Base-by-base conservation (phyloP, 2,888 invertebrate genomes). In the Drosophila sordidula region DNA sequence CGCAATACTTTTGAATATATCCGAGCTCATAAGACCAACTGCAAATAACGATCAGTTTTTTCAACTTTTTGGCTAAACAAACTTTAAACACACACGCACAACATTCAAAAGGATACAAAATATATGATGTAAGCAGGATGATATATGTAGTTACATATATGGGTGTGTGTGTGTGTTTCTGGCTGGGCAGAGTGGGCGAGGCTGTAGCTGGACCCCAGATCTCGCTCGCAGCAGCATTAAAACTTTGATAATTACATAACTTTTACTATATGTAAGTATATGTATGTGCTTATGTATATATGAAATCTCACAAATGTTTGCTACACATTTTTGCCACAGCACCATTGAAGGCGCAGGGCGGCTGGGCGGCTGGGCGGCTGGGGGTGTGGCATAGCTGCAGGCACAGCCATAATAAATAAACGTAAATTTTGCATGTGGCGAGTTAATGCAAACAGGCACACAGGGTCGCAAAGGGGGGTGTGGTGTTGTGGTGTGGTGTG, bases 171-270 rank as follows among this genome's bases (percentile, higher is more conserved):
- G 32, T 51, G 41, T 46, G 52, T 52, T 16, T 3, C 38, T 38
- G 25, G 14, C 25, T 29, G 9, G 65, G 44, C n/a, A 14, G 12
- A 1, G 8, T 45, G 55, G 67, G 47, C 38, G 42, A 45, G 41
- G 50, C 51, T 26, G 14, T 2, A 41, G 16, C 55, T 62, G 55
- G 49, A 55, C 55, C 36, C 34, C 42, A 50, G 55, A 64, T 57
- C 68, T 46, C 61, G 22, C 46, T 32, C 55, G 63, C 55, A 70
- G 85, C 62, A 72, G 82, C 88, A 84, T 87, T 85, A 87, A 82
- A 84, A 84, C 86, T 85, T 85, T 86, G 88, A 85, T 85, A 85
- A 85, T 85, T 85, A 85, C 88, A 88, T 86, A 85, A 85, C 85
- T 85, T 85, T 84, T 73, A 62, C 64, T 50, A 65, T 49, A 72